Evolutionary conservation across 2,888 invertebrate species (phyloP).

Genomic region (Nycteola revayana): DNA sequence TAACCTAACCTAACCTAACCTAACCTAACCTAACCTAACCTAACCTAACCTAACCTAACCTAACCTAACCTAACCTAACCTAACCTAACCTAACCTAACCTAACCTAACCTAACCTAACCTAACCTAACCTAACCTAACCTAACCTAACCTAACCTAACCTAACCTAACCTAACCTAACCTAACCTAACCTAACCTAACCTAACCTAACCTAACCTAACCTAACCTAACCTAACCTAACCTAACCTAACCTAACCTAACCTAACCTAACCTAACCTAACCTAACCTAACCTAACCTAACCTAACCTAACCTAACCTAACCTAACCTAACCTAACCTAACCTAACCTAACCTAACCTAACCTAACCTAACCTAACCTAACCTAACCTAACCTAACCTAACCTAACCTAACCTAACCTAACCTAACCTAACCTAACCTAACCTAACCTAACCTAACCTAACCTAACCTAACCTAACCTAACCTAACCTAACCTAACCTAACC

Average conservation of each 20-base stretch:
- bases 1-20: too few relatives aligned
- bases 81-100: conserved; percentile 13
- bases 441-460: conserved; percentile 11
- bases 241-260: conserved; percentile 10
- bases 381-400: conserved; percentile 15
- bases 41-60: conserved; percentile 11
- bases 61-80: conserved; percentile 9
- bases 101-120: conserved; percentile 13
- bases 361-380: conserved; percentile 14
- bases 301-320: neutral
- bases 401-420: conserved; percentile 15
- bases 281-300: conserved; percentile 12
- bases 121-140: conserved; percentile 13
- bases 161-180: conserved; percentile 10
- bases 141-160: conserved; percentile 14
- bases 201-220: conserved; percentile 13
- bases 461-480: conserved; percentile 11
- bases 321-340: conserved; percentile 8
- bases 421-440: conserved; percentile 14
- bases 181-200: conserved; percentile 8
- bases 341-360: conserved; percentile 9
- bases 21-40: too few relatives aligned
- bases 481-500: conserved; percentile 10
- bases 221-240: conserved; percentile 12
- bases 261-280: conserved; percentile 12